Percentiles rank a stretch among this genome's conserved stretches.
phyloP scores from a whole-genome alignment of 2,797 vertebrate genomes.

The Toxotes lorentzi region DNA sequence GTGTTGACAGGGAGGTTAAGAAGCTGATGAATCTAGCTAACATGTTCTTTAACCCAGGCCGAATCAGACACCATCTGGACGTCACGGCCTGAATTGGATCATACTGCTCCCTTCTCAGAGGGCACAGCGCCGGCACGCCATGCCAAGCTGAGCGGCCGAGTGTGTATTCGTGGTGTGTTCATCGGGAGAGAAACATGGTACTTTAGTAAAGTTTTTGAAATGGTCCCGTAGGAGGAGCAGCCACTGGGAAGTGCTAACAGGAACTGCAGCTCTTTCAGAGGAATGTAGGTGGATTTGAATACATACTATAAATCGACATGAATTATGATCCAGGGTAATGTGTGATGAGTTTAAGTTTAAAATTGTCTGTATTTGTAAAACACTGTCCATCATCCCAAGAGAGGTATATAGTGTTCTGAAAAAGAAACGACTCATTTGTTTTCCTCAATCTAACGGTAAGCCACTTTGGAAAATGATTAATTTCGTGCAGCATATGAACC shows the following conservation, averaged over 20 bases:
- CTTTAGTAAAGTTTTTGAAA: conserved; percentile 23
- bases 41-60: conserved; percentile 24
- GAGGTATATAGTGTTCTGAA: not conserved
- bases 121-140: not conserved
- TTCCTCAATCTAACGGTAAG: not conserved
- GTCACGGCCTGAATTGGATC: conserved; percentile 25
- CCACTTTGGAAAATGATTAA: conserved; percentile 12
- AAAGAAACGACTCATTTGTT: not conserved
- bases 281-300: conserved; percentile 22
- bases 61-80: conserved; percentile 50
- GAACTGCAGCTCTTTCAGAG: conserved; percentile 8
- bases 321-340: not conserved
- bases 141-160: conserved; percentile 22
- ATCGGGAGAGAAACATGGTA: conserved; percentile 6
- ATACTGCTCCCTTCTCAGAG: conserved; percentile 34
- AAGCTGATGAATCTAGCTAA: conserved; percentile 56
- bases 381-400: not conserved
- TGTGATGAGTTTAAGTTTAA: conserved; percentile 13
- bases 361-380: conserved; percentile 3
- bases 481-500: not conserved
- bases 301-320: not conserved
- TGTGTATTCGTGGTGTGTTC: conserved; percentile 3
- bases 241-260: not conserved
- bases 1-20: conserved; percentile 43
- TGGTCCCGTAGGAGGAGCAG: conserved; percentile 8